Evolutionary conservation across 1,140 invertebrate genomes (phyloP).

Genomic region (Trissolcus basalis): DNA sequence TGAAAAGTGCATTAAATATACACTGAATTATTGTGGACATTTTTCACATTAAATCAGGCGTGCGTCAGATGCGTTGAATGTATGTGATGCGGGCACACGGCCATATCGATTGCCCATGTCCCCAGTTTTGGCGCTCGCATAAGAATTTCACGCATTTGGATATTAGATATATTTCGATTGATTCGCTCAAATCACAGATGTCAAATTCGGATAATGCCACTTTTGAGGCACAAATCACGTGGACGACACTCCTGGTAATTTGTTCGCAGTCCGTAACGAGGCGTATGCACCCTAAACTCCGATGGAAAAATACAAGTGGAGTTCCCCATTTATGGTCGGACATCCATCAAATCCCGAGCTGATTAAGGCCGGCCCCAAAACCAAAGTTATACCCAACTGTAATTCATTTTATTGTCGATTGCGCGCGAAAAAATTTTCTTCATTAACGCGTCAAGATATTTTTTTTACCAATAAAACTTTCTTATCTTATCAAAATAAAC

Average conservation of each 20-base stretch:
- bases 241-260: slow-evolving; percentile 40
- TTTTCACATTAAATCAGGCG: slow-evolving; percentile 36
- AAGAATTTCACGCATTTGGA: slow-evolving; percentile 46
- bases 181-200: slow-evolving; percentile 50
- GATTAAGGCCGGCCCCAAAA: slow-evolving; percentile 55
- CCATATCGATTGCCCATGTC: too few species aligned
- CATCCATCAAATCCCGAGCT: slow-evolving; percentile 53
- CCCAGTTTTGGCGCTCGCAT: neutral
- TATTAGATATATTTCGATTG: slow-evolving; percentile 42
- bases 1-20: slow-evolving; percentile 30
- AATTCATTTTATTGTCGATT: slow-evolving; percentile 56
- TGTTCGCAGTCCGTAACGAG: slow-evolving; percentile 39
- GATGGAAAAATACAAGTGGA: slow-evolving; percentile 46
- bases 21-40: slow-evolving; percentile 27
- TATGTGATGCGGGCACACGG: too few species aligned
- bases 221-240: slow-evolving; percentile 39
- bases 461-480: slow-evolving; percentile 26
- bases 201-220: slow-evolving; percentile 32
- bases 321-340: slow-evolving; percentile 53
- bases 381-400: slow-evolving; percentile 54
- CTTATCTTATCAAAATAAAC: slow-evolving; percentile 2
- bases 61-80: slow-evolving; percentile 14
- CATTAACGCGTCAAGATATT: slow-evolving; percentile 49
- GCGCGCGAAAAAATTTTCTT: slow-evolving; percentile 38
- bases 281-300: slow-evolving; percentile 43